Evolutionary conservation across 2,797 vertebrate species (phyloP), one percentile per base, ranked within the genome.

Genomic region (Acanthopagrus latus): DNA sequence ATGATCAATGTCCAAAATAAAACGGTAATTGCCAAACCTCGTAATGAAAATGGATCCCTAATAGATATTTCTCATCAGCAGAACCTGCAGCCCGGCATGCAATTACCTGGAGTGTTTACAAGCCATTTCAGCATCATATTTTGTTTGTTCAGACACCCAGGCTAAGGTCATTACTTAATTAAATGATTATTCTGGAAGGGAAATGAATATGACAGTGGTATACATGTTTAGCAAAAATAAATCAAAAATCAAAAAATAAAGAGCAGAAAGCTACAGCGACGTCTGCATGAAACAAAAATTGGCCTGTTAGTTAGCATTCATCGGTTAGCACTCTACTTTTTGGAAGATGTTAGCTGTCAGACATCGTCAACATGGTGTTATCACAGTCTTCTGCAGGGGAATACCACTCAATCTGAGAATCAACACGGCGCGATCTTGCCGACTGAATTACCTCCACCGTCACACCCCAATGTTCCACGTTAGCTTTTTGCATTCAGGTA

Each of bases 1-100:
- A 90, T 92, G 81, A 93, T 80, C 93, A 92, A 90, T 93, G 93
- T 86, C 88, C 88, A 86, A 91, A 95, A 95, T 86, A 92, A 92
- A 95, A 90, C 71, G 67, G 69, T 78, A 81, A 84, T 81, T 88
- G 74, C 23, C 50, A 25, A 41, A 51, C 17, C 67, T 64, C 46
- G 10, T 89, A 76, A 88, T 86, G 78, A 75, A 85, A 85, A 86
- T 82, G 81, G 80, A 64, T 58, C 72, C 62, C 73, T 64, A 86
- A 88, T 83, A 89, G 80, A 74, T 72, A 72, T 83, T 87, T 88
- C 63, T 70, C 83, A 83, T 91, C 82, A 93, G 79, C 3, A 10
- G 47, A 71, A 87, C 77, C 82, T 79, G 64, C 63, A 74, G 58
- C 66, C 58, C 52, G 47, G 76, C 55, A 56, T 68, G 66, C 72